Percentiles rank a stretch among this genome's conserved stretches.
These are phyloP conservation scores for Chaenodraco wilsoni DNA, from an alignment of 2,797 vertebrate species.

Conservation along the genomic window DNA sequence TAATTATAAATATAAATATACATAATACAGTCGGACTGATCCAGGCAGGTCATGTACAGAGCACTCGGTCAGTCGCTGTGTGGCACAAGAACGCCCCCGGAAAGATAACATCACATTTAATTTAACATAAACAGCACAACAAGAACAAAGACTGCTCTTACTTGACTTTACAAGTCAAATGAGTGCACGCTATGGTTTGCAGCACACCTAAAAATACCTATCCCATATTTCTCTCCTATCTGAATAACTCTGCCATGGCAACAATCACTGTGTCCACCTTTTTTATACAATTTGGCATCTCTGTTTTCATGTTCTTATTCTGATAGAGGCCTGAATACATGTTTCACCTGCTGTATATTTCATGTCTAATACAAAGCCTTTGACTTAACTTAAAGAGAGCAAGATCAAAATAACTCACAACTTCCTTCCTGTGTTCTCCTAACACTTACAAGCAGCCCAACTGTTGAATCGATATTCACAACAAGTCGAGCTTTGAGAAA, in stretches of 20 bases:
- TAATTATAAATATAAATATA: not conserved
- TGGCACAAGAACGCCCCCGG: constrained; percentile 80
- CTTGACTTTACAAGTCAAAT: not conserved
- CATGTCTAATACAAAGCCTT: not conserved
- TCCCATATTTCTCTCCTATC: too few relatives aligned
- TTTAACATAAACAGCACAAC: not conserved
- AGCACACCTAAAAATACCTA: not conserved
- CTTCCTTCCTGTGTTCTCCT: not conserved
- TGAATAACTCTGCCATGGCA: too few relatives aligned
- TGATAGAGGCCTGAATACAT: too few relatives aligned
- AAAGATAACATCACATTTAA: not conserved
- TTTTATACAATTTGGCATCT: too few relatives aligned
- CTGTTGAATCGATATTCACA: too few relatives aligned
- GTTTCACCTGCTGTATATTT: not conserved
- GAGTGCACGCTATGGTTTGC: not conserved
- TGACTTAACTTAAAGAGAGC: too few relatives aligned
- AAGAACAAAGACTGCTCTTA: not conserved
- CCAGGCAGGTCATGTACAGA: constrained; percentile 84
- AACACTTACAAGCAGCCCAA: not conserved
- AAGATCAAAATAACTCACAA: not conserved
- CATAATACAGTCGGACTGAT: constrained; percentile 53
- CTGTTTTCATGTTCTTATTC: too few relatives aligned
- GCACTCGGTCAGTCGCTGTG: constrained; percentile 76
- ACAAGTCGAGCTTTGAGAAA: not conserved
- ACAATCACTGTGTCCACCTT: too few relatives aligned